Evolutionary conservation across 2,888 invertebrate species (phyloP), one percentile per base, ranked within the genome.

Genomic region (Sycophila texana): DNA sequence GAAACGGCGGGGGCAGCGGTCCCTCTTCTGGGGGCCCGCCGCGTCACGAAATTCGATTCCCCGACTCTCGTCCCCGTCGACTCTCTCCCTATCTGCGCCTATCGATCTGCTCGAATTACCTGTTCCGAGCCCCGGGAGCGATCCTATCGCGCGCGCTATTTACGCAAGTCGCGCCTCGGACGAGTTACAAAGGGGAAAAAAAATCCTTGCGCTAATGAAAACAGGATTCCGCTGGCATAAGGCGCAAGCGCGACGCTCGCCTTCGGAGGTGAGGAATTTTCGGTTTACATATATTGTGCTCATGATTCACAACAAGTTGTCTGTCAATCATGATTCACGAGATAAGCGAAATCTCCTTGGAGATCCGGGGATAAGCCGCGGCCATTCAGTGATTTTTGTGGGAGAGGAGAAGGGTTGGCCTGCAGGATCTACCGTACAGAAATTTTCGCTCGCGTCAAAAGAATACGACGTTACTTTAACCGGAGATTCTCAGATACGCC

Each of bases 91-190:
- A 74, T 81, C 78, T 66, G 3, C 14, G 14, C 53, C 20, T 51
- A 78, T 75, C 78, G 72, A 78, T 78, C 81, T 75, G 75, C 81
- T 81, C 81, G 75, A 78, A 75, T 81, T 81, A 78, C 78, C 75
- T 75, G 55, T 20, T 66, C 49, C 13, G 55, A n/a, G 22, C 18
- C 39, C 39, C 53, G 18, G 14, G 55, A 60, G 13, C 18, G 66
- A 57, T 72, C 57, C 49, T 71, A 67, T 73, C 66, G n/a, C 49
- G 14, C 14, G 26, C 5, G 65, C 53, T 66, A 51, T 72, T 77
- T 72, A 66, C 66, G 77, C 51, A 66, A 66, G 20, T 63, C 65
- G 63, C 70, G 30, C 12, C 22, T 7, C 39, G 39, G 39, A 39
- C 39, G 39, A 39, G 39, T 39, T 39, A 39, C 39, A 39, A 39